Percentiles rank a stretch among this genome's conserved stretches.
These are phyloP conservation scores for Beroe forskalii DNA, from an alignment of 37 sponge, comb jelly and placozoan species.

Conservation along the genomic window DNA sequence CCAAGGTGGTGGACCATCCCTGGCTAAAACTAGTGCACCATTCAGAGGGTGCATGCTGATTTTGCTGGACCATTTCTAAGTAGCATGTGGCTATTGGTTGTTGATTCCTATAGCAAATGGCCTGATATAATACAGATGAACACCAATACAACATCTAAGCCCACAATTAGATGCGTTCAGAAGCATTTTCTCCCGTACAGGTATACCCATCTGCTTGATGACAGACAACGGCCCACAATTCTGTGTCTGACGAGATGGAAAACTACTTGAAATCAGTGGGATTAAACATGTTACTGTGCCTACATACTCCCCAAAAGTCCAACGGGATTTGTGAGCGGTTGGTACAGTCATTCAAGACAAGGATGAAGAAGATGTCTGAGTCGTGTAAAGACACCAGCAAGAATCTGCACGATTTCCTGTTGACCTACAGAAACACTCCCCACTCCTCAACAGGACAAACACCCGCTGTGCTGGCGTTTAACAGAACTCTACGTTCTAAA, in stretches of 20 bases:
- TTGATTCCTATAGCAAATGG: slow-evolving; percentile 32
- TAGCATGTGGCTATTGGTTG: background rate
- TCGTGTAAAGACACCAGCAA: background rate
- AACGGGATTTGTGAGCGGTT: background rate
- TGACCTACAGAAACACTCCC: background rate
- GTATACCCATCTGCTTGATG: slow-evolving; percentile 59
- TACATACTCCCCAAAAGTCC: background rate
- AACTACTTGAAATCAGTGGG: background rate
- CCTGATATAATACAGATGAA: background rate
- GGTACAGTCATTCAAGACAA: background rate
- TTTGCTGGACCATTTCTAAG: background rate
- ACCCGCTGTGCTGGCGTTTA: slow-evolving; percentile 56
- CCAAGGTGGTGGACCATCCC: background rate
- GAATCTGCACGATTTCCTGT: background rate
- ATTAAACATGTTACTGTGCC: background rate
- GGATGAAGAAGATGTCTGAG: slow-evolving; percentile 14
- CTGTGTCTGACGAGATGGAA: slow-evolving; percentile 5
- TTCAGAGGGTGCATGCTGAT: slow-evolving; percentile 1
- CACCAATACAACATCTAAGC: slow-evolving; percentile 10
- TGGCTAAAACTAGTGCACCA: slow-evolving; percentile 16
- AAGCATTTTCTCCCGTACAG: slow-evolving; percentile 66
- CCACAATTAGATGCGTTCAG: slow-evolving; percentile 63
- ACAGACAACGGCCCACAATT: slow-evolving; percentile 73
- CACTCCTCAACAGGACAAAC: background rate
- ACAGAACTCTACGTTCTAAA: no score